Conservation (phyloP, 2,888 invertebrate species). For the Stenchaetothrips biformis region DNA sequence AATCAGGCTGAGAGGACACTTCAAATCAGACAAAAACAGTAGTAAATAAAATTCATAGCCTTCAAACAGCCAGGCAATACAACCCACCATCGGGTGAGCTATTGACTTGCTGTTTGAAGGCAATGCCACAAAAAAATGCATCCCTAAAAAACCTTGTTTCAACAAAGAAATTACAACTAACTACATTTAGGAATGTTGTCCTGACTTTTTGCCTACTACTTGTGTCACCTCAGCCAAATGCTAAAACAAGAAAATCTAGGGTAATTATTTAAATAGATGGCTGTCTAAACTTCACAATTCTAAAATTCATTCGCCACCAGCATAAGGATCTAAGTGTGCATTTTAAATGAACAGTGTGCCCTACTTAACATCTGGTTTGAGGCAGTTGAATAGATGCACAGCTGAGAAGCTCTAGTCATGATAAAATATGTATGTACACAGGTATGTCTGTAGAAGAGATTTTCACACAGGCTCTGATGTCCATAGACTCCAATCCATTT, state of each 20-base stretch:
- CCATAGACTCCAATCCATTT: neutral
- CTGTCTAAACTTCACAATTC: neutral
- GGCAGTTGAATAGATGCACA: constrained; percentile 1
- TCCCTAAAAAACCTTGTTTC: neutral
- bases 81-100: neutral
- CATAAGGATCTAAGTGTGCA: neutral
- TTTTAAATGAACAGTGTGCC: neutral
- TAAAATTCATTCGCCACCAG: neutral
- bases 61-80: neutral
- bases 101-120: neutral
- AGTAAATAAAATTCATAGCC: neutral
- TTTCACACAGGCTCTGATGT: neutral
- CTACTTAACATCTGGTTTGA: neutral
- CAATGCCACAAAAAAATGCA: neutral
- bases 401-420: constrained; percentile 20
- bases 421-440: neutral
- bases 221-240: constrained; percentile 10
- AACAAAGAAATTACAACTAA: constrained; percentile 10
- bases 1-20: constrained; percentile 9
- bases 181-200: constrained; percentile 19
- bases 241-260: neutral
- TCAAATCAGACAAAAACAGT: constrained; percentile 4
- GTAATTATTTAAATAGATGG: neutral
- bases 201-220: neutral
- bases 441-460: neutral